A percentile compares a stretch with the other conserved stretches of the same genome.
Conservation (phyloP, 2,888 invertebrate species). For the Apodemia zela region DNA sequence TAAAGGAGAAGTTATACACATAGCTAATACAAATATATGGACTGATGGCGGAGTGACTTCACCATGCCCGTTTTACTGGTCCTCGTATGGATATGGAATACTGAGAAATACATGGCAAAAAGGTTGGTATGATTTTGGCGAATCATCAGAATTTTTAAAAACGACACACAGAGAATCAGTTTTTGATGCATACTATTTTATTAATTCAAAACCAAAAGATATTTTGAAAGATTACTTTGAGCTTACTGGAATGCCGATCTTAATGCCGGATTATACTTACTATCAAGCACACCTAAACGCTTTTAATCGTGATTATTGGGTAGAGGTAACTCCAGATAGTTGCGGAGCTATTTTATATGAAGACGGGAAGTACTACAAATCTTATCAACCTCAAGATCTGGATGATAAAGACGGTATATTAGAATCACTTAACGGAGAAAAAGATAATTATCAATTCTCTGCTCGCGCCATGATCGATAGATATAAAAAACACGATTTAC, state of each 20-base stretch:
- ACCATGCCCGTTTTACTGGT: constrained; percentile 71
- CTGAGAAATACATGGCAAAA: constrained; percentile 67
- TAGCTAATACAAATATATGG: constrained; percentile 64
- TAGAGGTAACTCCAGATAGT: constrained; percentile 47
- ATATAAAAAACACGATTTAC: constrained; percentile 61
- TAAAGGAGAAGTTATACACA: constrained; percentile 57
- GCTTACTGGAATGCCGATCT: constrained; percentile 60
- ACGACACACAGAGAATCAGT: constrained; percentile 48
- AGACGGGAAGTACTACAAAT: constrained; percentile 65
- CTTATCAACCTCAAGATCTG: constrained; percentile 56
- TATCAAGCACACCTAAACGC: constrained; percentile 70
- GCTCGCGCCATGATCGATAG: constrained; percentile 71
- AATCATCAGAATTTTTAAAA: constrained; percentile 37
- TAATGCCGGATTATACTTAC: constrained; percentile 66
- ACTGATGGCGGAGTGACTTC: constrained; percentile 63
- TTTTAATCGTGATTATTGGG: constrained; percentile 73
- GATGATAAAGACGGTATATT: constrained; percentile 54
- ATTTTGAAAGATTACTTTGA: constrained; percentile 66
- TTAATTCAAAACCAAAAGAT: constrained; percentile 49
- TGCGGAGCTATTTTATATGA: constrained; percentile 57
- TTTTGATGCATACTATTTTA: constrained; percentile 66
- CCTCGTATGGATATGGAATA: constrained; percentile 61
- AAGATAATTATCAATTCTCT: constrained; percentile 69
- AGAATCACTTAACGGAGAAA: constrained; percentile 70
- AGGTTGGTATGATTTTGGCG: constrained; percentile 62